Base-by-base conservation (phyloP, 2,797 vertebrate species). In the Steatocranus sp. region DNA sequence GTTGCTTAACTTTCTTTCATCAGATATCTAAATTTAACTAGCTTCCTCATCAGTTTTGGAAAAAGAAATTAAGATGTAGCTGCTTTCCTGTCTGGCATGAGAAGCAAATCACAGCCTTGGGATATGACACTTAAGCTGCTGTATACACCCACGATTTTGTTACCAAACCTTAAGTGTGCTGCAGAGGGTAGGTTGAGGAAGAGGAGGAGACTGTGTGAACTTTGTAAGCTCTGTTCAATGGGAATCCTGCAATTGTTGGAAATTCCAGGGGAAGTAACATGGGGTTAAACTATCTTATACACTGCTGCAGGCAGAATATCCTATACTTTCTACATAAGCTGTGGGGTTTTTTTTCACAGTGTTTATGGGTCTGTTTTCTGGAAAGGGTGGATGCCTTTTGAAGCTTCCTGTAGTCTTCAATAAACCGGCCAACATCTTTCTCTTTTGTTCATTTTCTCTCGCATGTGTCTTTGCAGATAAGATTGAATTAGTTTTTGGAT, bases 161-260 rank as follows among this genome's bases (percentile, higher is more conserved):
- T 81, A 58, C 61, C 30, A 70, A 25, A 50, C 48, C 68, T 51
- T 7, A 17, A 32, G 79, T 36, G 77, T 78, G 12, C 75, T 81
- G n/a, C 23, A 73, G 25, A 73, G 43, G 63, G 1, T 54, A 50
- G 81, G 27, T 80, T 68, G 8, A 58, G 79, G 49, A 68, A 41
- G 27, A 82, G 43, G 30, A 86, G 80, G 48, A 63, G 83, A 25
- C 88, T 50, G 84, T 87, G 48, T 83, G 63, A 88, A 77, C 30
- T 32, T 38, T 56, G 10, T 73, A 8, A n/a, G 43, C n/a, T 82
- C 2, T 76, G 2, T 83, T 10, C 80, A 15, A 75, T 66, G 63
- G 23, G 36, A 83, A 38, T 50, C 36, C 54, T 82, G 17, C 18
- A 63, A 11, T 88, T 89, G 30, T 73, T 30, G 18, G 38, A 17